Percentiles rank a stretch among this genome's conserved stretches.
phyloP scores from a whole-genome alignment of 2,797 vertebrate genomes.

The Nannoperca obscura region DNA sequence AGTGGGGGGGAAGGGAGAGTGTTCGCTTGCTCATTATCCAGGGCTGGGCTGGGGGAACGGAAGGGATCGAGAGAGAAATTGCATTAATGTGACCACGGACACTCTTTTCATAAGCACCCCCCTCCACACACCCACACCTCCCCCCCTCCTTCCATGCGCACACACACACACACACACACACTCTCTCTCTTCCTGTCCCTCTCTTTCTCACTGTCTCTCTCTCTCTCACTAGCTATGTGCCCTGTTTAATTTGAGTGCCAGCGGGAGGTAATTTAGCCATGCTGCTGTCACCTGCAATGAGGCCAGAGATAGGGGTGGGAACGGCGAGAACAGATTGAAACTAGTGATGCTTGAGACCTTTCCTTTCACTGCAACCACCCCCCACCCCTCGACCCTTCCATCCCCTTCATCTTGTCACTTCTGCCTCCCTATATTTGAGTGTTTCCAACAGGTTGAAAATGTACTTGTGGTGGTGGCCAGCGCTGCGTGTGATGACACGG shows the following conservation, averaged over 20 bases:
- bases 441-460: too few species aligned
- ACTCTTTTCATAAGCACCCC: conserved; percentile 72
- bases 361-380: conserved; percentile 41
- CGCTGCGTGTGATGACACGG: too few species aligned
- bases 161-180: conserved; percentile 17
- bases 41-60: conserved; percentile 74
- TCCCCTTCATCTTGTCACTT: conserved; percentile 61
- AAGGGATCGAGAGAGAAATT: conserved; percentile 80
- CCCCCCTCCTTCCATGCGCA: background rate
- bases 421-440: conserved; percentile 58
- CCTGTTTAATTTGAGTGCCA: conserved; percentile 87
- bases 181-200: conserved; percentile 38
- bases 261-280: conserved; percentile 87
- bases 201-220: conserved; percentile 57
- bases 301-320: conserved; percentile 70
- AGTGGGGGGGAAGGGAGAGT: conserved; percentile 74
- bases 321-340: conserved; percentile 72
- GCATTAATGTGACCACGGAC: conserved; percentile 84
- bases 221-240: conserved; percentile 63
- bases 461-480: too few species aligned
- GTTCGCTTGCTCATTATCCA: conserved; percentile 86
- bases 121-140: background rate
- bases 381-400: background rate
- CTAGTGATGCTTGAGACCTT: conserved; percentile 76
- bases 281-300: conserved; percentile 83